Conservation (phyloP, 2,113 vertebrate genomes). For the Triplophysa rosa region DNA sequence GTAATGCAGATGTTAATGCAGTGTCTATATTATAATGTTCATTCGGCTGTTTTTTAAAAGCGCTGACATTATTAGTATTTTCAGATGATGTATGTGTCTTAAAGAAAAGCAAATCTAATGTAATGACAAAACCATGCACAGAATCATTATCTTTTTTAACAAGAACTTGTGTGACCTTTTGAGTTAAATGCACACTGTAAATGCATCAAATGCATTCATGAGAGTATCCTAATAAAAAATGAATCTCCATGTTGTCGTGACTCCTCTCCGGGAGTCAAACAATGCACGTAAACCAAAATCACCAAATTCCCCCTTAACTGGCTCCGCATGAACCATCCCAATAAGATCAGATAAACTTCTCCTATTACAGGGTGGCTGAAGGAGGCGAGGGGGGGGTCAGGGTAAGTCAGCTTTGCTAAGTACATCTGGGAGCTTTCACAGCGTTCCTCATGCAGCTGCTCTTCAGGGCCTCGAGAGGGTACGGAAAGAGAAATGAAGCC, state of each 20-base stretch:
- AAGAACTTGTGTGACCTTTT: neutral
- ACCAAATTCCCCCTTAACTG: constrained; percentile 46
- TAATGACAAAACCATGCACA: neutral
- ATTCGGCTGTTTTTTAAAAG: neutral
- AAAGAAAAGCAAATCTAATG: neutral
- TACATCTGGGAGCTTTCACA: constrained; percentile 55
- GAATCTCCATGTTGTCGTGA: constrained; percentile 17
- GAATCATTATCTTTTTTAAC: too few species aligned
- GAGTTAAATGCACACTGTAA: constrained; percentile 33
- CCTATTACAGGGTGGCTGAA: constrained; percentile 48
- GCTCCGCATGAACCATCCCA: constrained; percentile 43
- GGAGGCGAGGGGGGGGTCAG: constrained; percentile 15
- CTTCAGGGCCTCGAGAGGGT: constrained; percentile 30
- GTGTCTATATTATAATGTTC: neutral
- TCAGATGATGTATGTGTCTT: neutral
- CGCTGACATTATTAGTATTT: neutral
- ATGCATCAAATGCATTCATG: constrained; percentile 37
- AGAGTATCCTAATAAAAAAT: constrained; percentile 42
- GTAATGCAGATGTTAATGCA: constrained; percentile 10
- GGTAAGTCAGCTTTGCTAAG: constrained; percentile 43
- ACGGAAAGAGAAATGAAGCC: constrained; percentile 56
- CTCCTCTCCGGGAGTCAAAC: too few species aligned
- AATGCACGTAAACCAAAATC: neutral
- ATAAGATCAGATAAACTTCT: constrained; percentile 59
- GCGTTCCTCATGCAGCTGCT: constrained; percentile 42